Conservation (phyloP, 2,888 invertebrate species). For the Agrochola macilenta region DNA sequence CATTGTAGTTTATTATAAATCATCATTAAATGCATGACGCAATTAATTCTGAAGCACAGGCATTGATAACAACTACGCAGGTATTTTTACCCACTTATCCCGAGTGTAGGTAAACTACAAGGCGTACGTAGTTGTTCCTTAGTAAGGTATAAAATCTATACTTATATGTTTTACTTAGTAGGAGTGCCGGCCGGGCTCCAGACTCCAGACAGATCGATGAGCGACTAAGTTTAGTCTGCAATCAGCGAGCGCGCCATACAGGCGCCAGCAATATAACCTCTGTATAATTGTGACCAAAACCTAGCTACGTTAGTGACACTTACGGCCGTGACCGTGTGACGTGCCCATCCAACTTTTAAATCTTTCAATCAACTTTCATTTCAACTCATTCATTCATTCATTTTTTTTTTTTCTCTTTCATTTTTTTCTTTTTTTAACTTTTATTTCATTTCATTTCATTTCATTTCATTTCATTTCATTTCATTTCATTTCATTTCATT, state of each 20-base stretch:
- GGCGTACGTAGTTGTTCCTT: no score
- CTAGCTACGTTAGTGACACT: background rate
- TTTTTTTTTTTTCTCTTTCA: no score
- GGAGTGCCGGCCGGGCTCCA: slow-evolving; percentile 19
- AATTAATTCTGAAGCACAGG: no score
- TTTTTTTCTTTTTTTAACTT: no score
- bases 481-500: no score
- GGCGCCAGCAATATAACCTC: slow-evolving; percentile 22
- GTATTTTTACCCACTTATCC: background rate
- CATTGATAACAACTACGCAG: no score
- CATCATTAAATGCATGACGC: no score
- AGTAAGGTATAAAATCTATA: background rate
- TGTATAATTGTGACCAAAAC: background rate
- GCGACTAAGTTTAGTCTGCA: background rate
- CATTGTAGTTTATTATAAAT: no score
- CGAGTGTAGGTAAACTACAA: background rate
- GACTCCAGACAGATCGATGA: background rate
- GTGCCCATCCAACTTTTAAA: background rate
- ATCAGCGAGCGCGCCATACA: slow-evolving; percentile 6
- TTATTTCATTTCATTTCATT: no score
- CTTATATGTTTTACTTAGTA: background rate
- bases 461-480: no score
- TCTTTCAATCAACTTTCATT: no score
- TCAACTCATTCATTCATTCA: no score
- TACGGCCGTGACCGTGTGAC: background rate